A percentile compares a stretch with the other conserved stretches of the same genome.
phyloP scores from a whole-genome alignment of 2,113 vertebrate genomes.

The Colinus virginianus region DNA sequence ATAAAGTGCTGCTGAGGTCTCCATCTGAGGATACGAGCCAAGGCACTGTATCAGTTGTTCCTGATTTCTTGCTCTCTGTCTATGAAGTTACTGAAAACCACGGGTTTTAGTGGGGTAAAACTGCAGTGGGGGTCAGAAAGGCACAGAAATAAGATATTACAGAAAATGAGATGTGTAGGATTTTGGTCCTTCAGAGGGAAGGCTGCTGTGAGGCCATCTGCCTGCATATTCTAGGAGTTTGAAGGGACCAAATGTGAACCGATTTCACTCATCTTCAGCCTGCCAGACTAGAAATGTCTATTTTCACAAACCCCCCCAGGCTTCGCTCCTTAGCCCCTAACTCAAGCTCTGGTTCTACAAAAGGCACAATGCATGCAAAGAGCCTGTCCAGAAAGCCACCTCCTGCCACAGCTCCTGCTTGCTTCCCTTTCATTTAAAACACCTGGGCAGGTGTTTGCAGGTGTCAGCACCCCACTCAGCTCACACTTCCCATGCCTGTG shows the following conservation, averaged over 20 bases:
- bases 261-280: neutral
- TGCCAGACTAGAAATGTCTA: neutral
- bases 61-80: neutral
- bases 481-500: neutral
- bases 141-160: no score
- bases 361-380: neutral
- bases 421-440: neutral
- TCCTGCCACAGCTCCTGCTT: neutral
- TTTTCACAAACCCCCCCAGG: neutral
- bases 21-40: neutral
- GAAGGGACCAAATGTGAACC: accelerated
- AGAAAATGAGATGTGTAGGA: neutral
- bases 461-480: accelerated
- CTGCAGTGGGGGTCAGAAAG: neutral
- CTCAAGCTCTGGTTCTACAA: neutral
- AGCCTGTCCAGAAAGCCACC: accelerated
- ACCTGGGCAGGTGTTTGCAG: accelerated
- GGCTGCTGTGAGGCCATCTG: neutral
- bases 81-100: neutral
- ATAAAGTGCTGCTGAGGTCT: neutral
- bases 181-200: neutral
- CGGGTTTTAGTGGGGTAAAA: neutral
- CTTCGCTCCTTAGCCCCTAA: neutral
- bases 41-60: accelerated
- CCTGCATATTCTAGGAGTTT: neutral